These are phyloP conservation scores for Aphaenogaster ashmeadi DNA, from an alignment of 1,140 invertebrate species.

Conservation along the genomic window DNA sequence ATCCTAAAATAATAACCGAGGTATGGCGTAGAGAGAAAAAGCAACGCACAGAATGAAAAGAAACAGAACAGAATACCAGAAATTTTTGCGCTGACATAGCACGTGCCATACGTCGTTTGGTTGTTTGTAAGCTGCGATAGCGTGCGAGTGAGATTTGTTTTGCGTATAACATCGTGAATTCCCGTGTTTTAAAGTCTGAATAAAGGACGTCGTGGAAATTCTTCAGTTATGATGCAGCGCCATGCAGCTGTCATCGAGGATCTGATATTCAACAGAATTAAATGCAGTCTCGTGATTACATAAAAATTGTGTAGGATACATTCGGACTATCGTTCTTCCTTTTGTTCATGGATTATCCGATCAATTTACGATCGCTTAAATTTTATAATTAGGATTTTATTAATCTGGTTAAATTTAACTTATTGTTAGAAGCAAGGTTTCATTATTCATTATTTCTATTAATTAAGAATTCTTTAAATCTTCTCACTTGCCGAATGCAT, in stretches of 20 bases:
- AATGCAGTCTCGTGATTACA: not conserved
- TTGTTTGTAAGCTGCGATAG: constrained; percentile 10
- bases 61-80: constrained; percentile 26
- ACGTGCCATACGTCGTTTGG: not conserved
- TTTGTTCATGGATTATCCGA: not conserved
- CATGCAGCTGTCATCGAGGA: not conserved
- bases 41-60: not conserved
- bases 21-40: not conserved
- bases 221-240: constrained; percentile 6
- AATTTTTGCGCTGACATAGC: constrained; percentile 18
- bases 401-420: not conserved
- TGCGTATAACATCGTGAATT: constrained; percentile 63
- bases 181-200: constrained; percentile 12
- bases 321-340: not conserved
- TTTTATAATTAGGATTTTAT: not conserved
- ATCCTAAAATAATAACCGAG: not conserved
- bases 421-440: not conserved
- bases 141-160: constrained; percentile 70
- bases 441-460: not conserved
- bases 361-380: not conserved
- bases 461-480: not conserved
- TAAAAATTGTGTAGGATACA: not conserved
- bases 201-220: constrained; percentile 53
- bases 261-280: not conserved
- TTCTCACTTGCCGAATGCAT: not conserved